phyloP scores from a whole-genome alignment of 2,113 vertebrate species.

The Camelus dromedarius region DNA sequence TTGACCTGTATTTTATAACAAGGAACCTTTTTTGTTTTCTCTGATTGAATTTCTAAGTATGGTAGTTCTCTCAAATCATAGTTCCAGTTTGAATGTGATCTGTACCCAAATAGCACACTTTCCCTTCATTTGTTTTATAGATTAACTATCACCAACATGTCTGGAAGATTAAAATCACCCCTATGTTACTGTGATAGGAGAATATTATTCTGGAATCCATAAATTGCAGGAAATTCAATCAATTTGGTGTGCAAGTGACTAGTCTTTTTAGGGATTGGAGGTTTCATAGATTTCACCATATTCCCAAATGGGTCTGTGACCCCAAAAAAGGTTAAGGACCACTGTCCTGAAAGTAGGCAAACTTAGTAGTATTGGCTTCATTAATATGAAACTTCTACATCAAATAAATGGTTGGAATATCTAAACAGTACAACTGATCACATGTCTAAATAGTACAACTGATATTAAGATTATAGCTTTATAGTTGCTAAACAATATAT shows the following conservation, averaged over 20 bases:
- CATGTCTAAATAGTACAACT: neutral
- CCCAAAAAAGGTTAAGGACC: neutral
- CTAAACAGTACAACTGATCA: neutral
- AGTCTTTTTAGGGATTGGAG: neutral
- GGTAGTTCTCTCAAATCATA: neutral
- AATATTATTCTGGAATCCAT: conserved; percentile 10
- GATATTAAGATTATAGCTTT: conserved; percentile 27
- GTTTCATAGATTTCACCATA: neutral
- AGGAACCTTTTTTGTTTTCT: neutral
- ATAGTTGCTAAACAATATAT: conserved; percentile 12
- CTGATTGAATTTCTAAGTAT: conserved; percentile 17
- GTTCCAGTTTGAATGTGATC: neutral
- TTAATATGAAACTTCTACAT: neutral
- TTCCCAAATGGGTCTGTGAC: neutral
- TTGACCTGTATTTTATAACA: conserved; percentile 41
- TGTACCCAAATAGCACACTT: neutral
- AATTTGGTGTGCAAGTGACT: neutral
- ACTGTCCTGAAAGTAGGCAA: neutral
- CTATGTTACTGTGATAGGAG: neutral
- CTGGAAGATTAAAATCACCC: conserved; percentile 11
- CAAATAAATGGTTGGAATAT: neutral
- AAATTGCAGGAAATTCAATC: neutral
- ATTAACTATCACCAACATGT: neutral
- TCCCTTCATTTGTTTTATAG: neutral
- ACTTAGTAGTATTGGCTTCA: neutral